phyloP scores from a whole-genome alignment of 2,797 vertebrate species.

The Acanthurus tractus region DNA sequence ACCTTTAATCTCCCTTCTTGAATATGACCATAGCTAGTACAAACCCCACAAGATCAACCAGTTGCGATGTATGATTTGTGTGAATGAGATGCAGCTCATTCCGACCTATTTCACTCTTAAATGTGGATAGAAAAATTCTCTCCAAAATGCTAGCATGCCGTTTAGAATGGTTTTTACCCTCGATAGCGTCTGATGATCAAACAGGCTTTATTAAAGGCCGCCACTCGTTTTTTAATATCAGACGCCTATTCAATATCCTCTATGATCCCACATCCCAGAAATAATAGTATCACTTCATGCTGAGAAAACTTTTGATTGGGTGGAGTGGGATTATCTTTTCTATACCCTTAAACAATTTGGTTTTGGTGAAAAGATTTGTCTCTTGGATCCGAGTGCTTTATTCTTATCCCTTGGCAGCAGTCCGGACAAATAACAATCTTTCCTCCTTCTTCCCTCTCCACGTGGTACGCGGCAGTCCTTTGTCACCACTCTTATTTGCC shows the following conservation, averaged over 20 bases:
- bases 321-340: conserved; percentile 15
- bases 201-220: conserved; percentile 6
- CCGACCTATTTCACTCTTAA: background rate
- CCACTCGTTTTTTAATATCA: background rate
- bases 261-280: background rate
- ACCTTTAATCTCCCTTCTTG: background rate
- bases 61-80: background rate
- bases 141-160: background rate
- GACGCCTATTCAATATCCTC: background rate
- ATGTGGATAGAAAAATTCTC: conserved; percentile 2
- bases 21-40: background rate
- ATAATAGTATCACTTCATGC: background rate
- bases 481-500: background rate
- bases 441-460: background rate
- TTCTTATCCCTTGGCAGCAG: background rate
- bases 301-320: background rate
- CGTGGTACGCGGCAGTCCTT: background rate
- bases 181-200: background rate
- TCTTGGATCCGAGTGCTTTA: background rate
- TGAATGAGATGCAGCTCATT: background rate
- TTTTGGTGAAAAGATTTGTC: background rate
- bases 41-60: background rate
- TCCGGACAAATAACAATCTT: background rate
- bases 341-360: background rate
- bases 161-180: background rate